Evolutionary conservation across 1,140 invertebrate genomes (phyloP).

Genomic region (Mercenaria mercenaria): DNA sequence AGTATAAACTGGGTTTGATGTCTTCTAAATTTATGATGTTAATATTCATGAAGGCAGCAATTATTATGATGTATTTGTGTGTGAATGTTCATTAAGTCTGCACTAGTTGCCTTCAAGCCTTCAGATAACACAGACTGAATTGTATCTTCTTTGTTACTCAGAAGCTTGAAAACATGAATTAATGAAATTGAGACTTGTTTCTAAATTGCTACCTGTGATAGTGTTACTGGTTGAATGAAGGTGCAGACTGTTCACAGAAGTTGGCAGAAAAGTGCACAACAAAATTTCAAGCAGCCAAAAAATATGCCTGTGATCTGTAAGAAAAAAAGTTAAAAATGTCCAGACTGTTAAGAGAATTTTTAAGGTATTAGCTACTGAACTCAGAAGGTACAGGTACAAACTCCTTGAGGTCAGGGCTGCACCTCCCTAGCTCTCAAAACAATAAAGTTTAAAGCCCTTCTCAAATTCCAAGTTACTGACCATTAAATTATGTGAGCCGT

Average conservation of each 20-base stretch:
- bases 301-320: too few species aligned
- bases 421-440: too few species aligned
- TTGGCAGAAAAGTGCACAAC: too few species aligned
- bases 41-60: constrained; percentile 17
- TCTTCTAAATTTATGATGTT: not conserved
- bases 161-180: not conserved
- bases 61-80: not conserved
- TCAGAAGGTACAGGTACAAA: too few species aligned
- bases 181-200: not conserved
- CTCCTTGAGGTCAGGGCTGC: too few species aligned
- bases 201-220: constrained; percentile 19
- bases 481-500: too few species aligned
- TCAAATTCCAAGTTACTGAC: too few species aligned
- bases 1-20: not conserved
- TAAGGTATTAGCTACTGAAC: too few species aligned
- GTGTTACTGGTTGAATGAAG: not conserved
- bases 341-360: too few species aligned
- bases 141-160: constrained; percentile 5
- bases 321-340: too few species aligned
- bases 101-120: not conserved
- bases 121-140: not conserved
- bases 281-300: too few species aligned
- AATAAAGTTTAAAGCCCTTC: too few species aligned
- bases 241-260: not conserved
- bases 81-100: constrained; percentile 3